Percentiles rank a stretch among this genome's conserved stretches.
These are phyloP conservation scores for Tanaodytes sp. DNA, from an alignment of 2,888 invertebrate genomes.

Conservation along the genomic window DNA sequence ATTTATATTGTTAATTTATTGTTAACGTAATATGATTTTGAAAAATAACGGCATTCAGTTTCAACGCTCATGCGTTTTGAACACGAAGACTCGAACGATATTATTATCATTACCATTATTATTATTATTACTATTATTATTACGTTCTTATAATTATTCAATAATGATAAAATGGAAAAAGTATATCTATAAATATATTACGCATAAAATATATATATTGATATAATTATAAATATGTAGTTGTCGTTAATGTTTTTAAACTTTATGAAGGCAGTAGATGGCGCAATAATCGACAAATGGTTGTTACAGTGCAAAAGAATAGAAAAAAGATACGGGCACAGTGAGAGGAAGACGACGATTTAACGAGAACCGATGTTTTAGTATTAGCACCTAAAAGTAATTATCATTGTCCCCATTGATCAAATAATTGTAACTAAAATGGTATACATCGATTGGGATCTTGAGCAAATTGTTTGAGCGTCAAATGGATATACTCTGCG, in stretches of 20 bases:
- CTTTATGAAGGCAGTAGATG: conserved; percentile 63
- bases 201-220: conserved; percentile 58
- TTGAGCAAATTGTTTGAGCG: no score
- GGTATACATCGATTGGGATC: no score
- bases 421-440: no score
- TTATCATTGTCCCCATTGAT: conserved; percentile 22
- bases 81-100: no score
- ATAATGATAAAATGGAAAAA: conserved; percentile 3
- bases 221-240: conserved; percentile 59
- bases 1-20: no score
- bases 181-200: conserved; percentile 44
- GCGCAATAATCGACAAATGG: conserved; percentile 39
- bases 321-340: conserved; percentile 36
- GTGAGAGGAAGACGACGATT: no score
- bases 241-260: conserved; percentile 70
- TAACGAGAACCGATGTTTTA: conserved; percentile 39
- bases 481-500: no score
- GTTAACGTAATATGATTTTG: no score
- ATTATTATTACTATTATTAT: conserved; percentile 28
- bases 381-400: conserved; percentile 39
- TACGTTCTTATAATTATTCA: no score
- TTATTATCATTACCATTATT: conserved; percentile 6
- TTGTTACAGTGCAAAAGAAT: conserved; percentile 37
- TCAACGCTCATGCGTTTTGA: no score
- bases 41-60: no score